phyloP scores from a whole-genome alignment of 2,888 invertebrate species.

The Prosopocoilus inquinatus region DNA sequence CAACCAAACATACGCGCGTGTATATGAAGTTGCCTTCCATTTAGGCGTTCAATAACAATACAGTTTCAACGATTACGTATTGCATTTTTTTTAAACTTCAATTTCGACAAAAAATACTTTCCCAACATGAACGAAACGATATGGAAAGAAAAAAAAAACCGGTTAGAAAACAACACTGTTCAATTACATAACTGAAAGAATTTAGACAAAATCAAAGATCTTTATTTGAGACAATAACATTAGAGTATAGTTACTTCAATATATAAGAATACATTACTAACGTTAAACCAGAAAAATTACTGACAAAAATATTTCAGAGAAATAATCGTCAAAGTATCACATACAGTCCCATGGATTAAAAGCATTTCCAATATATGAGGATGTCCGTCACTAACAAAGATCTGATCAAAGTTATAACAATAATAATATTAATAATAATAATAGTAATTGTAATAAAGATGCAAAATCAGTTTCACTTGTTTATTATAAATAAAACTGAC shows the following conservation, averaged over 20 bases:
- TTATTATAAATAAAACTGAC: constrained; percentile 4
- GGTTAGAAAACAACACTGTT: too few relatives aligned
- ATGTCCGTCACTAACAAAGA: constrained; percentile 2
- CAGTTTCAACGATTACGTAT: too few relatives aligned
- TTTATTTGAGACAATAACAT: constrained; percentile 18
- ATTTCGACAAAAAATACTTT: too few relatives aligned
- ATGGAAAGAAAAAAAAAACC: too few relatives aligned
- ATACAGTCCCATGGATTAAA: constrained; percentile 35
- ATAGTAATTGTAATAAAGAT: constrained; percentile 3
- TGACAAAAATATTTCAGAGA: constrained; percentile 14
- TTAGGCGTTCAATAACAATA: too few relatives aligned
- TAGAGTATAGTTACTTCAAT: constrained; percentile 12
- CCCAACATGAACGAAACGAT: too few relatives aligned
- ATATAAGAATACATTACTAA: constrained; percentile 20
- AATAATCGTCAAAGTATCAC: constrained; percentile 38
- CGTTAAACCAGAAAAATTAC: constrained; percentile 15
- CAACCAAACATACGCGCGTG: too few relatives aligned
- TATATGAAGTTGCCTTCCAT: too few relatives aligned
- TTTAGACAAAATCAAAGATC: constrained; percentile 20
- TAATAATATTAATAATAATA: constrained; percentile 4
- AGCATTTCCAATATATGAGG: constrained; percentile 7
- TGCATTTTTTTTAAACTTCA: too few relatives aligned
- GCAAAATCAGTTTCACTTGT: not conserved
- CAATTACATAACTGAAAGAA: not conserved
- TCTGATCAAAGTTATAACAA: constrained; percentile 1